Evolutionary conservation across 1,140 invertebrate species (phyloP), one percentile per base, ranked within the genome.

Genomic region (Tetragonula clypearis): DNA sequence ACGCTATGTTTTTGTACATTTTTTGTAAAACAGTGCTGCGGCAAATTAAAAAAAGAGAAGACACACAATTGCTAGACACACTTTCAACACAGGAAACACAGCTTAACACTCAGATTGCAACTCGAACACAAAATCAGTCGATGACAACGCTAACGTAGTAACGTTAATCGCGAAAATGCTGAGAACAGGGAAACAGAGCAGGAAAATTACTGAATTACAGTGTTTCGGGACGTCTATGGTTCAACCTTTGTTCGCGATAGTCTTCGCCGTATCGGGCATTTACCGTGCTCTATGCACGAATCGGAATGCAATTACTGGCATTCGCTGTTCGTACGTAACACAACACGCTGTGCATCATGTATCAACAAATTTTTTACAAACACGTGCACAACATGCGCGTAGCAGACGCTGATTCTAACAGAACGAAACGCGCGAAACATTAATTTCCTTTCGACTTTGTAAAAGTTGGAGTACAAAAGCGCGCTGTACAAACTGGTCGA

Each of bases 271-370:
- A 26, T 53, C 11, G 49, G 1, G 5, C 49, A 73, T 26, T 53
- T 53, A 14, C n/a, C 15, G 19, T 1, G 15, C 49, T 53, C 26
- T 26, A 49, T 49, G n/a, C 23, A 49, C n/a, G 15, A 12, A 74
- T 26, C 41, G 72, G 72, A 74, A 55, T 74, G 49, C 49, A 74
- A 74, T 53, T 74, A 74, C 49, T 26, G 49, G 49, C 41, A 26
- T 26, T 19, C 15, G n/a, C 12, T 55, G 12, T 2, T 3, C n/a
- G n/a, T 4, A 9, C 17, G 0, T 74, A 49, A 8, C 41, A 8
- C 41, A 49, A 8, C 41, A 49, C 8, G 41, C 41, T 49, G 41
- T 14, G 60, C n/a, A n/a, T n/a, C n/a, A n/a, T n/a, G 12, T 4
- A 3, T 15, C 55, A 26, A 15, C 15, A 55, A 30, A 30, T 1